A percentile compares a stretch with the other conserved stretches of the same genome.
phyloP scores from a whole-genome alignment of 2,888 invertebrate species.

The Synanthedon myopaeformis region DNA sequence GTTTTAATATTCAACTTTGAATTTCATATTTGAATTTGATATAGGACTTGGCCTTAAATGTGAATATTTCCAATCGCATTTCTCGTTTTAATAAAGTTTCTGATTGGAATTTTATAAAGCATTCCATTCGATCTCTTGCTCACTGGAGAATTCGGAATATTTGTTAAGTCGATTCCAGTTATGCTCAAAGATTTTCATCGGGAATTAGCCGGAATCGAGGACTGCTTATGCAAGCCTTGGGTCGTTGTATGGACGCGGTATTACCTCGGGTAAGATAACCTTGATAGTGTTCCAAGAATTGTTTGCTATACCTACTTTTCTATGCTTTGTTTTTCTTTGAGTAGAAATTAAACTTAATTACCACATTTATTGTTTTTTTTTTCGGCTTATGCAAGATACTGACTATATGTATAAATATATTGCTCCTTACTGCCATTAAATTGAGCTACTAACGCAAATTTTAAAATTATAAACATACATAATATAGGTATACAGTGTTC shows the following conservation, averaged over 20 bases:
- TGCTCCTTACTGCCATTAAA: too few relatives aligned
- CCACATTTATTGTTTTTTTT: too few relatives aligned
- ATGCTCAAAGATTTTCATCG: constrained; percentile 23
- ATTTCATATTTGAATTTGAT: background rate
- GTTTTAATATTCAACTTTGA: too few relatives aligned
- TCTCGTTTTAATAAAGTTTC: constrained; percentile 14
- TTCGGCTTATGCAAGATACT: too few relatives aligned
- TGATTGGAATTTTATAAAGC: constrained; percentile 31
- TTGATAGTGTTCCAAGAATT: too few relatives aligned
- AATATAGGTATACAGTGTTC: too few relatives aligned
- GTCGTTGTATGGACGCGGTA: background rate
- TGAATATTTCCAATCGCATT: constrained; percentile 1
- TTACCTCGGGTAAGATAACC: background rate
- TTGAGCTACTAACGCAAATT: too few relatives aligned
- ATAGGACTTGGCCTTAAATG: constrained; percentile 2
- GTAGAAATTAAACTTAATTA: too few relatives aligned
- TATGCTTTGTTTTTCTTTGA: too few relatives aligned
- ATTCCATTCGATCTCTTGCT: constrained; percentile 21
- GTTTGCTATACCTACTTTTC: too few relatives aligned
- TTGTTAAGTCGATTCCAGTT: constrained; percentile 17
- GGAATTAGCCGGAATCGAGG: constrained; percentile 11
- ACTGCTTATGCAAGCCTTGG: background rate
- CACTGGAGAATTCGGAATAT: constrained; percentile 38
- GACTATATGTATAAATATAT: too few relatives aligned
- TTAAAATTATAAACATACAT: too few relatives aligned